Conservation (phyloP, 2,888 invertebrate species). For the Copidosoma aretas region DNA sequence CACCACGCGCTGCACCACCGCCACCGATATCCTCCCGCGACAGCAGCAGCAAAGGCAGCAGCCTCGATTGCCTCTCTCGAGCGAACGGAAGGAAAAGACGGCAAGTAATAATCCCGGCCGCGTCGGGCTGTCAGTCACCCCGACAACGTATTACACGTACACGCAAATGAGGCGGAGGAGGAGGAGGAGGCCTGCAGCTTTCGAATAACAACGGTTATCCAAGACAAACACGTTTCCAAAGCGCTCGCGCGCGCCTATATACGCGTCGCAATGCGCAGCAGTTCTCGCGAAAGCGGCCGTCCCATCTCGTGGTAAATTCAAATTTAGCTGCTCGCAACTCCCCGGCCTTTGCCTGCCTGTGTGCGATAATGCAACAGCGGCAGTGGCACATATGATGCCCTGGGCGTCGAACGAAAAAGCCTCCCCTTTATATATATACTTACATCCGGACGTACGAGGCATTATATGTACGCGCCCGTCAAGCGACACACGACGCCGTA, state of each 20-base stretch:
- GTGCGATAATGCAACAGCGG: too few relatives aligned
- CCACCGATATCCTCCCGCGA: too few relatives aligned
- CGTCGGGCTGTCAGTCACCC: slow-evolving; percentile 28
- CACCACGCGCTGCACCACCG: too few relatives aligned
- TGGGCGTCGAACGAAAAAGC: slow-evolving; percentile 26
- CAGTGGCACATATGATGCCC: background rate
- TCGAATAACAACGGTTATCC: slow-evolving; percentile 2
- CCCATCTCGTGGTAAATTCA: slow-evolving; percentile 32
- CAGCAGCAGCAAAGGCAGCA: too few relatives aligned
- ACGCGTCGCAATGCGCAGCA: slow-evolving; percentile 9
- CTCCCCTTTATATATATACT: too few relatives aligned
- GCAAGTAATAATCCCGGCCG: slow-evolving; percentile 26
- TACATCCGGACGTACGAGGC: too few relatives aligned
- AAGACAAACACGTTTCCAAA: slow-evolving; percentile 33
- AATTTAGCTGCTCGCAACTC: slow-evolving; percentile 38
- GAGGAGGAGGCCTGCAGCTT: too few relatives aligned
- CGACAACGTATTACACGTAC: too few relatives aligned
- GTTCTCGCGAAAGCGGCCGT: background rate
- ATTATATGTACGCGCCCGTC: too few relatives aligned
- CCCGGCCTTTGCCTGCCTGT: too few relatives aligned
- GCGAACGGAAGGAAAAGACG: background rate
- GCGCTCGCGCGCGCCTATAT: background rate
- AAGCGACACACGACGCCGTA: slow-evolving; percentile 6
- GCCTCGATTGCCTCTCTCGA: too few relatives aligned
- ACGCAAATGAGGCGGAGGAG: too few relatives aligned